Evolutionary conservation across 2,797 vertebrate genomes (phyloP).

Genomic region (Paramormyrops hopkinsi): DNA sequence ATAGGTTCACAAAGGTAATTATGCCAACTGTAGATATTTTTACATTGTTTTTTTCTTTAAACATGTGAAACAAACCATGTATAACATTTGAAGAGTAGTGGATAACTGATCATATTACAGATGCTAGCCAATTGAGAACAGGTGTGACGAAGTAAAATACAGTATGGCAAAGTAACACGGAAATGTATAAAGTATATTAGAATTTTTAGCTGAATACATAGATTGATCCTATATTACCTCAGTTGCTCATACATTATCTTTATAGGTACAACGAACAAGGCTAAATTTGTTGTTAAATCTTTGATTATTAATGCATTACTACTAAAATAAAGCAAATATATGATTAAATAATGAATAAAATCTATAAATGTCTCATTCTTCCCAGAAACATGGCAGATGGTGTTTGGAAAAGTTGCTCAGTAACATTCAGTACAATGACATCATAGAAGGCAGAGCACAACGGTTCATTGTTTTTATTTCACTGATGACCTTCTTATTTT

Average conservation of each 20-base stretch:
- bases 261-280: background rate
- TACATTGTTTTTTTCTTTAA: background rate
- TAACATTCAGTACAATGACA: background rate
- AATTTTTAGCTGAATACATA: background rate
- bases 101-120: background rate
- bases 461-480: background rate
- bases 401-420: background rate
- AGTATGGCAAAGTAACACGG: background rate
- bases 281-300: background rate
- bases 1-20: background rate
- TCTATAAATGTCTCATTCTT: background rate
- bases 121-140: background rate
- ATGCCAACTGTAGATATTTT: background rate
- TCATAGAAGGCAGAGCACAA: background rate
- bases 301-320: background rate
- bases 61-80: background rate
- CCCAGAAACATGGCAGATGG: background rate
- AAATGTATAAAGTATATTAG: background rate
- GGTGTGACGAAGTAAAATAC: background rate
- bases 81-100: background rate
- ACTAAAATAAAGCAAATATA: background rate
- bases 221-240: background rate
- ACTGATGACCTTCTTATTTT: background rate
- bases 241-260: background rate
- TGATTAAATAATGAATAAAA: background rate